A percentile compares a stretch with the other conserved stretches of the same genome.
These are phyloP conservation scores for Dendronephthya gigantea DNA, from an alignment of 64 coral and sea anemone species.

Conservation along the genomic window DNA sequence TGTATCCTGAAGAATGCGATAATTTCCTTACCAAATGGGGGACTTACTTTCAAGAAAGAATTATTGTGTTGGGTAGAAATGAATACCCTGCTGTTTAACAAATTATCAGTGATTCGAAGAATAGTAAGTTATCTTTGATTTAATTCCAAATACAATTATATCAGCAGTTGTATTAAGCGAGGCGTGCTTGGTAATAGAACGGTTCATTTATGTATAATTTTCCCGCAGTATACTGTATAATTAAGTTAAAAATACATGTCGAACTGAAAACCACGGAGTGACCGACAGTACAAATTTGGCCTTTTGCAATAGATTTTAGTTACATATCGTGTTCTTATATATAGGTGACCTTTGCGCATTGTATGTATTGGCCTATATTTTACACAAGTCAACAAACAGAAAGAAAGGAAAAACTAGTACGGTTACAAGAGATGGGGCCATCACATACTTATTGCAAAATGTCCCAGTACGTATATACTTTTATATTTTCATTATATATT, in stretches of 20 bases:
- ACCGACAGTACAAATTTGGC: too few species aligned
- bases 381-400: not conserved
- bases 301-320: too few species aligned
- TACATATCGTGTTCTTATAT: too few species aligned
- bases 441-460: not conserved
- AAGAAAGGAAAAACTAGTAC: not conserved
- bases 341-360: not conserved
- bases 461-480: not conserved
- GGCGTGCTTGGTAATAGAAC: too few species aligned
- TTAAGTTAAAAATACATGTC: too few species aligned
- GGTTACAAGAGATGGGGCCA: not conserved
- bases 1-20: not conserved
- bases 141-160: too few species aligned
- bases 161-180: too few species aligned
- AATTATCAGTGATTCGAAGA: not conserved
- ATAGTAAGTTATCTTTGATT: not conserved
- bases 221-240: too few species aligned
- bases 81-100: not conserved
- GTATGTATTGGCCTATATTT: not conserved
- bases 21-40: not conserved
- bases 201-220: too few species aligned
- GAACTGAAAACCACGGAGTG: too few species aligned
- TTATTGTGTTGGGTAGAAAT: not conserved
- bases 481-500: too few species aligned
- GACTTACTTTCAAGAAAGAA: not conserved